A percentile compares a stretch with the other conserved stretches of the same genome.
These are phyloP conservation scores for Eupleurogrammus muticus DNA, from an alignment of 2,797 vertebrate species.

Conservation along the genomic window DNA sequence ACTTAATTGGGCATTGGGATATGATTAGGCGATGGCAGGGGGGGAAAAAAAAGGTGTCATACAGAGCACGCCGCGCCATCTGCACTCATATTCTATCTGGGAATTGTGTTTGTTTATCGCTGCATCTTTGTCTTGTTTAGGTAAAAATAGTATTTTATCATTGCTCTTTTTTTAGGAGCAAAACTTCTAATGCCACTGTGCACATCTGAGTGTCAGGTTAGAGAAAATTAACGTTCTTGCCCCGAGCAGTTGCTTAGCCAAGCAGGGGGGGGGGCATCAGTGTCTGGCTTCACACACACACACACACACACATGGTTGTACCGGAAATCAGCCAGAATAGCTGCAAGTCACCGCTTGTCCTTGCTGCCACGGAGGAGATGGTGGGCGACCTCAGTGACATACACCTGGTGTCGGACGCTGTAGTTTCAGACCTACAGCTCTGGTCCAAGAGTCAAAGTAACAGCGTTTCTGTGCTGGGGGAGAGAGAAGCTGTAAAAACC, in stretches of 20 bases:
- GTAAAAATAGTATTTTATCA: not conserved
- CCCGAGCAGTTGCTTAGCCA: not conserved
- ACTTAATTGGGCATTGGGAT: slow-evolving; percentile 47
- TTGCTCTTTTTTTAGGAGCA: slow-evolving; percentile 4
- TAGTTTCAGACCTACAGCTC: slow-evolving; percentile 2
- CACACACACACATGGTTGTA: slow-evolving; percentile 4
- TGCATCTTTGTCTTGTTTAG: slow-evolving; percentile 6
- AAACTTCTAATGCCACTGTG: slow-evolving; percentile 3
- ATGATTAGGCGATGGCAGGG: slow-evolving; percentile 53
- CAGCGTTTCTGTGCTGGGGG: not conserved
- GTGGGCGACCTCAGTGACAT: slow-evolving; percentile 11
- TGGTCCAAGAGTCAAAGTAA: not conserved
- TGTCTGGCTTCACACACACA: slow-evolving; percentile 5
- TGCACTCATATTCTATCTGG: slow-evolving; percentile 36
- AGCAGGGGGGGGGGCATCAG: not conserved
- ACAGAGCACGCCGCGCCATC: slow-evolving; percentile 33
- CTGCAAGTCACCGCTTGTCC: slow-evolving; percentile 5
- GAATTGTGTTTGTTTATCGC: not conserved
- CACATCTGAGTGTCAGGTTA: not conserved
- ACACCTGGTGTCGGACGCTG: slow-evolving; percentile 30
- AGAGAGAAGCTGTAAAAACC: no score
- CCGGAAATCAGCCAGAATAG: not conserved
- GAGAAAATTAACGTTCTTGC: not conserved
- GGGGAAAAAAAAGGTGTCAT: slow-evolving; percentile 30
- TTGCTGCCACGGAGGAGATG: not conserved